These are phyloP conservation scores for Xestia ashworthii DNA, from an alignment of 2,888 invertebrate species.

Conservation along the genomic window DNA sequence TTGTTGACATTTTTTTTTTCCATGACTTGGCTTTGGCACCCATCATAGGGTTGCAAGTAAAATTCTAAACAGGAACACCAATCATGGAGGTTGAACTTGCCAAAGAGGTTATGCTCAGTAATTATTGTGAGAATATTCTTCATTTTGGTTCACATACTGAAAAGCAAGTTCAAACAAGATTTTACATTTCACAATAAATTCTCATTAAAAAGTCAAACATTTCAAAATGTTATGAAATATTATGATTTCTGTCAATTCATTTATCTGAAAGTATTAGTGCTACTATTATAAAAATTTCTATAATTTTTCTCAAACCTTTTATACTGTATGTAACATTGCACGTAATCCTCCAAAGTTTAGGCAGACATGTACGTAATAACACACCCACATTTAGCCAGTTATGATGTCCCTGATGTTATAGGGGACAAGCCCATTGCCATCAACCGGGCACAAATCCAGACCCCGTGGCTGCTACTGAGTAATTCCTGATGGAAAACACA, in stretches of 20 bases:
- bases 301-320: not conserved
- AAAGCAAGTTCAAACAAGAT: not conserved
- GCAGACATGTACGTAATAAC: too few relatives aligned
- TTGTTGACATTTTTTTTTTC: constrained; percentile 42
- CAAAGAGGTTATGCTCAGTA: constrained; percentile 3
- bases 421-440: too few relatives aligned
- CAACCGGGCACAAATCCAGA: too few relatives aligned
- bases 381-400: too few relatives aligned
- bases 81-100: not conserved
- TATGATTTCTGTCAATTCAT: not conserved
- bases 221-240: constrained; percentile 1
- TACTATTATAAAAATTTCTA: not conserved
- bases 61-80: not conserved
- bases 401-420: too few relatives aligned
- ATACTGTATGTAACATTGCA: too few relatives aligned
- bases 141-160: not conserved
- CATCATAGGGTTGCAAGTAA: not conserved
- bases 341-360: too few relatives aligned
- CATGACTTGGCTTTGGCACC: not conserved
- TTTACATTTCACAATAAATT: not conserved
- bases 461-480: too few relatives aligned
- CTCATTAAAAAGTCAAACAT: not conserved
- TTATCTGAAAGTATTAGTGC: not conserved
- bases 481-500: too few relatives aligned
- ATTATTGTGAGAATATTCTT: not conserved